Evolutionary conservation across 2,113 vertebrate genomes (phyloP).

Genomic region (Balaeniceps rex): DNA sequence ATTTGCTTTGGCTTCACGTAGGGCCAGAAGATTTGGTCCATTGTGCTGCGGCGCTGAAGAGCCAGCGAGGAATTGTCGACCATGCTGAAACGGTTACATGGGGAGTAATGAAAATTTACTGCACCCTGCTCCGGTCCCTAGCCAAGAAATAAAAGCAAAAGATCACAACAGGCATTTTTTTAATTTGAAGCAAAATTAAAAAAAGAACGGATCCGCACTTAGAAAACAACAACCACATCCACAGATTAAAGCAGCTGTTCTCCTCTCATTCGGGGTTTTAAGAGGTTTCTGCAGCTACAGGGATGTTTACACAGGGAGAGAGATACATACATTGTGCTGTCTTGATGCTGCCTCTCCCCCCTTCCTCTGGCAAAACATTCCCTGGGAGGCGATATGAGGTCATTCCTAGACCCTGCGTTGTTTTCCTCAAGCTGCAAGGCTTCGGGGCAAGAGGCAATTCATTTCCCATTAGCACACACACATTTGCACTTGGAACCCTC

Average conservation of each 20-base stretch:
- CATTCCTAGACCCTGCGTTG: conserved; percentile 48
- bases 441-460: conserved; percentile 44
- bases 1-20: conserved; percentile 52
- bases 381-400: conserved; percentile 57
- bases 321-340: conserved; percentile 55
- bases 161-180: conserved; percentile 64
- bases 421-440: conserved; percentile 60
- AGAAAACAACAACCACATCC: conserved; percentile 61
- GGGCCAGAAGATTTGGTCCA: conserved; percentile 52
- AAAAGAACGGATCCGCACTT: conserved; percentile 38
- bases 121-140: neutral
- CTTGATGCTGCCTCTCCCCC: conserved; percentile 48
- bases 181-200: conserved; percentile 61
- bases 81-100: conserved; percentile 54
- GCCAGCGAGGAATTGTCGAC: conserved; percentile 24
- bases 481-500: conserved; percentile 29
- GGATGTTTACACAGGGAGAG: conserved; percentile 64
- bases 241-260: conserved; percentile 65
- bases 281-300: conserved; percentile 62
- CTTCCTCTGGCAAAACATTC: conserved; percentile 60
- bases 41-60: conserved; percentile 40
- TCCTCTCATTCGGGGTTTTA: conserved; percentile 40
- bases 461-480: conserved; percentile 55
- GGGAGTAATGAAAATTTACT: conserved; percentile 63
- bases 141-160: conserved; percentile 59